Evolutionary conservation across 2,888 invertebrate species (phyloP).

Genomic region (Tetanocera ferruginea): DNA sequence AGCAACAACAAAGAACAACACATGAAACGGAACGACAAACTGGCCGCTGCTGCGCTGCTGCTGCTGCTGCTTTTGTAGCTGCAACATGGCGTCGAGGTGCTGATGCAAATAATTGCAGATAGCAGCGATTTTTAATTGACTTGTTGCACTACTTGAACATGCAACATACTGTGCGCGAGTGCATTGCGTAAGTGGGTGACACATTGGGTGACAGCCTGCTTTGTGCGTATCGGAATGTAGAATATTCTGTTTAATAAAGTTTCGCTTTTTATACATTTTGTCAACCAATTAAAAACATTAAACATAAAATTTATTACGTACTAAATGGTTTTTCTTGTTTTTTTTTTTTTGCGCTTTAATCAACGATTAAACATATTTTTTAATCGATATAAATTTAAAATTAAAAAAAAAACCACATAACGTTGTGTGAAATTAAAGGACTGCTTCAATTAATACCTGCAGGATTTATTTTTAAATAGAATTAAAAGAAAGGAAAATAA

Average conservation of each 20-base stretch:
- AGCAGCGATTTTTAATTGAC: slow-evolving; percentile 26
- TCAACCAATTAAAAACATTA: not conserved
- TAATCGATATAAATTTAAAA: not conserved
- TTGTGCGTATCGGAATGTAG: too few species aligned
- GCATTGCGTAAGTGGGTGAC: too few species aligned
- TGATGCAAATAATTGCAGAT: slow-evolving; percentile 30
- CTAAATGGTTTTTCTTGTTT: not conserved
- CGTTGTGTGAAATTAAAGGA: too few species aligned
- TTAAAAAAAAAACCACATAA: not conserved
- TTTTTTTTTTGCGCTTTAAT: not conserved
- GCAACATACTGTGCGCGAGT: too few species aligned
- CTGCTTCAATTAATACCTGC: too few species aligned
- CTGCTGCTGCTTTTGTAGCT: too few species aligned
- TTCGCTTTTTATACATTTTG: too few species aligned
- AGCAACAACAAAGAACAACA: not conserved
- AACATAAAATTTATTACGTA: slow-evolving; percentile 3
- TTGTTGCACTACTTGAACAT: slow-evolving; percentile 4
- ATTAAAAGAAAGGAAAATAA: not conserved
- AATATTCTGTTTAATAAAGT: too few species aligned
- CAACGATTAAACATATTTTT: not conserved
- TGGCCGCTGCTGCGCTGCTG: too few species aligned
- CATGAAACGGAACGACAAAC: not conserved
- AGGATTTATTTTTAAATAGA: not conserved
- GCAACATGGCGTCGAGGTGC: not conserved
- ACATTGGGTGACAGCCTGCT: too few species aligned